Base-by-base conservation (phyloP, 2,113 vertebrate genomes). In the Triplophysa siluroides region DNA sequence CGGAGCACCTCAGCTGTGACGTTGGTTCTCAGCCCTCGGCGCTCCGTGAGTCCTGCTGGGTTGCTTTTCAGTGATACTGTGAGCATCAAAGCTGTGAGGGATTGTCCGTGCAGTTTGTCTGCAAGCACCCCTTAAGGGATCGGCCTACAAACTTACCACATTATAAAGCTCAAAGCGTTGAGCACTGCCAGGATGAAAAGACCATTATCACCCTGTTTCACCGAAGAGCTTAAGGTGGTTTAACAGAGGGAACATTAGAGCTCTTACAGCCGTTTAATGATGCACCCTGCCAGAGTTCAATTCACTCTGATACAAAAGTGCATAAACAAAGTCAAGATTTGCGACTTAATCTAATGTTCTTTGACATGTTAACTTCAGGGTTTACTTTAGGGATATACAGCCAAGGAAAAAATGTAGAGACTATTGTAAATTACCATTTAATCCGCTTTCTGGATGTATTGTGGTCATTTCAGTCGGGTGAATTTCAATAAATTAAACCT, bases 201-300 rank as follows among this genome's bases (percentile, higher is more conserved):
- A 52, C 52, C 74, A 78, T 78, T 66, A 85, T 80, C 73, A 67
- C 66, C 75, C 61, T 67, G 52, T 85, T 80, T 77, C 65, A 64
- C 61, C 62, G 54, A 60, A 62, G 66, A 79, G 66, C 66, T 61
- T 43, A 11, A 47, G 60, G 66, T 61, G 66, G 66, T 79, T 69
- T 33, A 61, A 70, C 21, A 26, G 24, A 71, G 58, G 38, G 68
- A 63, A 72, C 56, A 69, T 70, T 52, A 63, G 78, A 63, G 78
- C 67, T 45, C 60, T 64, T 8, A 61, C 58, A 52, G 41, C 24
- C 11, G 19, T 65, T 77, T 65, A 66, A 77, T 52, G 73, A 75
- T 74, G 33, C 14, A 18, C 3, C 29, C 71, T 63, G 58, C 41
- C 73, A 75, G 58, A 63, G 38, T 29, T 75, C 4, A 75, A 75